These are phyloP conservation scores for Euborellia annulipes DNA, from an alignment of 1,140 invertebrate species.

Conservation along the genomic window DNA sequence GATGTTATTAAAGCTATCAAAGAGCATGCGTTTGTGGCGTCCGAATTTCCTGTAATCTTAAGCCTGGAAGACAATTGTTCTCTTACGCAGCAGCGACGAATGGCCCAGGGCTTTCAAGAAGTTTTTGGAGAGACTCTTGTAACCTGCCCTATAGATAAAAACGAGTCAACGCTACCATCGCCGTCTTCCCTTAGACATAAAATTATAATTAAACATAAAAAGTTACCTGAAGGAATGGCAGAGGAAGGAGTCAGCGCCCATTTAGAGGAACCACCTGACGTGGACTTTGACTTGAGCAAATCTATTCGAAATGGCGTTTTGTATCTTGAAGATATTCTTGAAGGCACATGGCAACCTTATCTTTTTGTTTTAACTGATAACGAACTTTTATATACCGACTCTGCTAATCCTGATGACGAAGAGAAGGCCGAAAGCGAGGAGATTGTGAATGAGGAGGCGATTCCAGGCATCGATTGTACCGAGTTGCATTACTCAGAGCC, in stretches of 20 bases:
- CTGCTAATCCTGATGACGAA: slow-evolving; percentile 39
- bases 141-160: slow-evolving; percentile 60
- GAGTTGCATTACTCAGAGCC: slow-evolving; percentile 89
- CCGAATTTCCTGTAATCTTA: slow-evolving; percentile 47
- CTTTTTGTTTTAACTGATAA: slow-evolving; percentile 86
- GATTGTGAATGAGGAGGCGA: no score
- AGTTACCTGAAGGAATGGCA: slow-evolving; percentile 71
- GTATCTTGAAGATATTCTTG: slow-evolving; percentile 75
- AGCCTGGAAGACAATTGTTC: slow-evolving; percentile 61
- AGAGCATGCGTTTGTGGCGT: slow-evolving; percentile 51
- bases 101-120: slow-evolving; percentile 63
- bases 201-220: slow-evolving; percentile 88
- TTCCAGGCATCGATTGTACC: no score
- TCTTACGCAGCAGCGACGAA: slow-evolving; percentile 47
- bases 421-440: slow-evolving; percentile 35
- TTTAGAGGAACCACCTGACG: no score
- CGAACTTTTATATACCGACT: slow-evolving; percentile 74
- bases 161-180: slow-evolving; percentile 71
- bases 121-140: slow-evolving; percentile 84
- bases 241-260: slow-evolving; percentile 32
- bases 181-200: slow-evolving; percentile 59
- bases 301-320: slow-evolving; percentile 85
- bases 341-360: slow-evolving; percentile 83
- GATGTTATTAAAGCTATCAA: slow-evolving; percentile 50
- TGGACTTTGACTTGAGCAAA: slow-evolving; percentile 70